Base-by-base conservation (phyloP, 2,888 invertebrate genomes). In the Agrotis puta region DNA sequence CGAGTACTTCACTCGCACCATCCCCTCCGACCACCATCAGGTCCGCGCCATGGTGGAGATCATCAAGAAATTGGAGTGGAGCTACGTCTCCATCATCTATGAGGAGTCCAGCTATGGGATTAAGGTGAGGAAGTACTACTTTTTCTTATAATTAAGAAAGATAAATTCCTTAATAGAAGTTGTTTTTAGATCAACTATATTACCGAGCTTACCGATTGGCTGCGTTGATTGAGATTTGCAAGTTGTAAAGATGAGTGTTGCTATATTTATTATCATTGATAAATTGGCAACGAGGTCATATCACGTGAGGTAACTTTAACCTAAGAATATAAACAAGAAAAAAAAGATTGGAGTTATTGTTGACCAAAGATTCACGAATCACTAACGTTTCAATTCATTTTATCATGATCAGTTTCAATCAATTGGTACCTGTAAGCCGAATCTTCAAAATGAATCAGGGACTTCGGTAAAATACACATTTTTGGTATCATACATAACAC, bases 51-150 rank as follows among this genome's bases (percentile, higher is more conserved):
- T 99, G 98, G 98, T 99, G 24, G 98, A 99, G 90, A 98, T 99
- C 83, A 98, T 99, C 20, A 97, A 97, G 86, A 96, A 97, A 82
- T 97, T 99, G 95, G 97, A 97, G 61, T 99, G 99, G 99, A 98
- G 98, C 79, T 99, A 99, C 94, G 98, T 99, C 24, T 99, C 99
- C 64, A 98, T 99, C 85, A 98, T 99, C 81, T 99, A 99, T 91
- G 99, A 99, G 92, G 99, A 99, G 92, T 99, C 99, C 72, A 99
- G 98, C 95, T 99, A 99, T 88, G 99, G 99, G 11, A 98, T 99
- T 79, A 98, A 99, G 97, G 99, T 98, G 89, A 92, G 92, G 0
- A 43, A 13, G 3, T 6, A 0, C 22, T 16, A n/a, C 0, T 1
- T n/a, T 22, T 43, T 16, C 13, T 24, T 64, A 22, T n/a, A n/a